These are phyloP conservation scores for Sarcophaga subvicina DNA, from an alignment of 2,888 invertebrate species.

Conservation along the genomic window DNA sequence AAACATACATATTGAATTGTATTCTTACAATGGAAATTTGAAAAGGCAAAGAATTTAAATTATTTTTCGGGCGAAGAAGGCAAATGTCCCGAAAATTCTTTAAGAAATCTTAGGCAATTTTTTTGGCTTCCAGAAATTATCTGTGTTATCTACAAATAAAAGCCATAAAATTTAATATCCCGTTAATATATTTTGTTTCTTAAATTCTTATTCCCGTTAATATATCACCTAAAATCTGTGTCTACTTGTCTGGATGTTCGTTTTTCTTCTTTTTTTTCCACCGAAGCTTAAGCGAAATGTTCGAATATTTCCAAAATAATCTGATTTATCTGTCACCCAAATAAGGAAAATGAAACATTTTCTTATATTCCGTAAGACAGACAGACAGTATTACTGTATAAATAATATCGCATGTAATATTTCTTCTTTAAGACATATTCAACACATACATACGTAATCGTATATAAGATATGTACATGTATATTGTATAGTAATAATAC, in stretches of 20 bases:
- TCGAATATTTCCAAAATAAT: constrained; percentile 15
- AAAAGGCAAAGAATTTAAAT: background rate
- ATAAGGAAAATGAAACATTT: no score
- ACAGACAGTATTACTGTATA: no score
- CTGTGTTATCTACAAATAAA: background rate
- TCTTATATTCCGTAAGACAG: no score
- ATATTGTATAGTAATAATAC: no score
- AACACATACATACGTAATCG: background rate
- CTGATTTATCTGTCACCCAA: background rate
- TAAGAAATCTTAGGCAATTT: no score
- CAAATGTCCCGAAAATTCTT: background rate
- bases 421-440: no score
- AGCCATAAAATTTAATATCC: background rate
- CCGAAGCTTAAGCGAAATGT: background rate
- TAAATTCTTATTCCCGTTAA: background rate
- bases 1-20: constrained; percentile 25
- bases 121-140: background rate
- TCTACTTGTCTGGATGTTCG: no score
- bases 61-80: background rate
- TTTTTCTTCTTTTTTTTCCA: background rate
- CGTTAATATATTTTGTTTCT: background rate
- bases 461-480: background rate
- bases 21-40: background rate
- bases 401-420: no score
- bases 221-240: background rate